Conservation (phyloP, 2,113 vertebrate species). For the Megaceryle torquata region DNA sequence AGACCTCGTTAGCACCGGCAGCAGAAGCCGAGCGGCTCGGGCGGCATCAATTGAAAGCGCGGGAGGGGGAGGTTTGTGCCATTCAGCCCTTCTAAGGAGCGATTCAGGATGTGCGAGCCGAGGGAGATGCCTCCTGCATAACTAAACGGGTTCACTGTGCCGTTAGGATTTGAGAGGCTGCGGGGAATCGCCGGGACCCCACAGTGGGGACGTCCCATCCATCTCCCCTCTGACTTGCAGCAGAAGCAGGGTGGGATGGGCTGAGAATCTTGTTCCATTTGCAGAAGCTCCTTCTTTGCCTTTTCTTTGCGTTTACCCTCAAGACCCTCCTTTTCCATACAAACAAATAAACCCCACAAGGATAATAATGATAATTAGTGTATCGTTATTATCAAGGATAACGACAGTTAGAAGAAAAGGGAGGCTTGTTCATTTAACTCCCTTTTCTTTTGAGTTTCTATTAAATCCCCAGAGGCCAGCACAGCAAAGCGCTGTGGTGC, state of each 20-base stretch:
- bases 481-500: neutral
- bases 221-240: neutral
- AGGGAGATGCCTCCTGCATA: conserved; percentile 25
- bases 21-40: neutral
- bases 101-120: neutral
- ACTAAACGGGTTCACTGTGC: neutral
- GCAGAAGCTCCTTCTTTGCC: neutral
- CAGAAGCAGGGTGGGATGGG: neutral
- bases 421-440: neutral
- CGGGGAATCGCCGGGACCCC: neutral
- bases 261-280: neutral
- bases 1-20: neutral
- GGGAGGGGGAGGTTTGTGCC: neutral
- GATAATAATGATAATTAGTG: neutral
- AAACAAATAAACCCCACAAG: neutral
- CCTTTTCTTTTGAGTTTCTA: neutral
- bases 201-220: neutral
- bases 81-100: neutral
- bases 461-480: neutral
- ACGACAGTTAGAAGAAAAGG: neutral
- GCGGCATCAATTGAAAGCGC: neutral
- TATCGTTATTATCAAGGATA: neutral
- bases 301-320: neutral
- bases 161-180: neutral
- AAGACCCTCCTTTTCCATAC: neutral